Conservation (phyloP, 2,797 vertebrate genomes). For the Mus caroli region DNA sequence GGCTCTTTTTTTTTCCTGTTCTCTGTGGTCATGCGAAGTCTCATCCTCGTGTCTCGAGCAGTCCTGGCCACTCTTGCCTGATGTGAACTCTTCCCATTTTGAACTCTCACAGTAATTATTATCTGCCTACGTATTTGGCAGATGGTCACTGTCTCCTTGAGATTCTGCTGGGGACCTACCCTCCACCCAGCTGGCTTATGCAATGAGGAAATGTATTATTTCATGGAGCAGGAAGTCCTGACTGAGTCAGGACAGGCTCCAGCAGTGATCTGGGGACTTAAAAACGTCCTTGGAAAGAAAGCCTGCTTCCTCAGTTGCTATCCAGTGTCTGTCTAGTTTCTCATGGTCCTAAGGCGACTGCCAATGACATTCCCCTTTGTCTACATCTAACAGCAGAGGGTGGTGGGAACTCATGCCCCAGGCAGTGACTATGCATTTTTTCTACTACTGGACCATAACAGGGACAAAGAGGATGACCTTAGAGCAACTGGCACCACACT, state of each 20-base stretch:
- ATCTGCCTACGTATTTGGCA: constrained; percentile 77
- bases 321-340: constrained; percentile 47
- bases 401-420: neutral
- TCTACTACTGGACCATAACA: neutral
- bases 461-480: neutral
- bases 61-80: constrained; percentile 65
- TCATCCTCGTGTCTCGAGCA: constrained; percentile 58
- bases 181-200: constrained; percentile 69
- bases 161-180: constrained; percentile 70
- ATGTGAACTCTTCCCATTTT: constrained; percentile 67
- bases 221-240: constrained; percentile 63
- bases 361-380: neutral
- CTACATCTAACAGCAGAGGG: neutral
- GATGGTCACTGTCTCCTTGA: constrained; percentile 71
- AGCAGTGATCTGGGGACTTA: constrained; percentile 34
- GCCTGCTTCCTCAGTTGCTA: neutral
- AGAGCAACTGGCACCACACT: neutral
- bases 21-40: constrained; percentile 19
- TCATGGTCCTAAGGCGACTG: neutral
- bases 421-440: neutral
- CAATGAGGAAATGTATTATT: constrained; percentile 72
- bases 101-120: constrained; percentile 67
- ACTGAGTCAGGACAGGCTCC: constrained; percentile 49
- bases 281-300: constrained; percentile 30
- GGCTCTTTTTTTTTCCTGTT: neutral